Percentiles rank a stretch among this genome's conserved stretches.
phyloP scores from a whole-genome alignment of 2,797 vertebrate species.

The Paguma larvata region DNA sequence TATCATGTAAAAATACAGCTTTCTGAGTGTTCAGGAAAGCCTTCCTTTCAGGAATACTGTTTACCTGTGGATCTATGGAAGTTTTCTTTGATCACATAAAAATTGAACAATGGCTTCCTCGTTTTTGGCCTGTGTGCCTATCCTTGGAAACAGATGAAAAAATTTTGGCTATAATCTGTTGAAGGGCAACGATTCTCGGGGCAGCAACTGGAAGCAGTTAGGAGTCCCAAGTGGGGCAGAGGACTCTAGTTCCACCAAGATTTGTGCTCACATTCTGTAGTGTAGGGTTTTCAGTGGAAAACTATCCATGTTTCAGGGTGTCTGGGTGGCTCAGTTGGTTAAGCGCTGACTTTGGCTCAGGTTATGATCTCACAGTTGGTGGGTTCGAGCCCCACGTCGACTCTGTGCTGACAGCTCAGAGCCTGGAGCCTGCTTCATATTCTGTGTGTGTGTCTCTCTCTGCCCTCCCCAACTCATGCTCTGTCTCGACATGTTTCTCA shows the following conservation, averaged over 20 bases:
- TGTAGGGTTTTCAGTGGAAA: background rate
- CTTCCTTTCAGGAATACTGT: slow-evolving; percentile 49
- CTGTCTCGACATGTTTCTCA: no score
- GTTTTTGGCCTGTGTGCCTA: slow-evolving; percentile 19
- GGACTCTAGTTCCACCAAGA: background rate
- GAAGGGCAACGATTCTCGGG: background rate
- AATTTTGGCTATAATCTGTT: slow-evolving; percentile 48
- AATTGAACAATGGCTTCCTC: background rate
- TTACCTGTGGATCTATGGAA: slow-evolving; percentile 41
- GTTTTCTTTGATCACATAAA: slow-evolving; percentile 28
- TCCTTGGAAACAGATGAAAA: slow-evolving; percentile 57
- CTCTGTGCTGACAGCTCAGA: no score
- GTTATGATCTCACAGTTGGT: no score
- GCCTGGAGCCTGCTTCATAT: no score
- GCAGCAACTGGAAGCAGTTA: background rate
- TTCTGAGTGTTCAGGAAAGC: slow-evolving; percentile 14
- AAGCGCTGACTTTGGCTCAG: no score
- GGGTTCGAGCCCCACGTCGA: no score
- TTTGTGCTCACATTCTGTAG: background rate
- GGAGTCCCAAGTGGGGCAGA: background rate
- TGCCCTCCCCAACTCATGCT: no score
- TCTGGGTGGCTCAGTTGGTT: no score
- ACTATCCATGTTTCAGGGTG: background rate
- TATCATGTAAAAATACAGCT: slow-evolving; percentile 25
- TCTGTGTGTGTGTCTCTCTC: no score